phyloP scores from a whole-genome alignment of 2,888 invertebrate genomes.

The Sicus ferrugineus region DNA sequence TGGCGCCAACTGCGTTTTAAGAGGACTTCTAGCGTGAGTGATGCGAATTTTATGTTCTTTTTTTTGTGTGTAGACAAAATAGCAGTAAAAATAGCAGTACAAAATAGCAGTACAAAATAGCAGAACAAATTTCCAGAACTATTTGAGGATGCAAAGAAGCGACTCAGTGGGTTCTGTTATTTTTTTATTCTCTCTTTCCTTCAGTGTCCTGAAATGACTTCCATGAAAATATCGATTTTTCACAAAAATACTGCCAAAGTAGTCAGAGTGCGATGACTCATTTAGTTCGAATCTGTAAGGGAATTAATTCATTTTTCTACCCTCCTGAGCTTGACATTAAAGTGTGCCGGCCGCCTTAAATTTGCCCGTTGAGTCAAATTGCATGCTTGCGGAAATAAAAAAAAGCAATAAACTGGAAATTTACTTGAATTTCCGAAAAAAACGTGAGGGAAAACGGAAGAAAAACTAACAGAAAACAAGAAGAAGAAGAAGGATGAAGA shows the following conservation, averaged over 20 bases:
- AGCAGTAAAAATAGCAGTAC: neutral
- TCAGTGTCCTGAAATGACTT: too few species aligned
- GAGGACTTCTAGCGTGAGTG: neutral
- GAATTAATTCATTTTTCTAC: neutral
- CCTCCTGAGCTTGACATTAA: neutral
- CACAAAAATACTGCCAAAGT: neutral
- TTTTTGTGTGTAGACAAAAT: neutral
- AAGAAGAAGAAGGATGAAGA: too few species aligned
- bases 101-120: neutral
- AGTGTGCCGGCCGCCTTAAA: neutral
- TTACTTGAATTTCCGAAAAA: neutral
- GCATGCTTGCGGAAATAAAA: constrained; percentile 33
- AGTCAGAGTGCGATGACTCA: neutral
- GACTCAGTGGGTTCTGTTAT: neutral
- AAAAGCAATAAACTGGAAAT: constrained; percentile 28
- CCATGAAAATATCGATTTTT: too few species aligned
- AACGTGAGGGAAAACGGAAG: too few species aligned
- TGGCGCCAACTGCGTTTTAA: constrained; percentile 11
- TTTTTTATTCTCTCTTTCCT: too few species aligned
- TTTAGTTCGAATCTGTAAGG: neutral
- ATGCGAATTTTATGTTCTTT: neutral
- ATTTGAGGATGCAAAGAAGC: neutral
- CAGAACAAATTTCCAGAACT: neutral
- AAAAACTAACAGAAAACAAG: too few species aligned
- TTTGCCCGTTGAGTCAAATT: constrained; percentile 18